These are phyloP conservation scores for Jaculus jaculus DNA, from an alignment of 2,113 vertebrate genomes.

Conservation along the genomic window DNA sequence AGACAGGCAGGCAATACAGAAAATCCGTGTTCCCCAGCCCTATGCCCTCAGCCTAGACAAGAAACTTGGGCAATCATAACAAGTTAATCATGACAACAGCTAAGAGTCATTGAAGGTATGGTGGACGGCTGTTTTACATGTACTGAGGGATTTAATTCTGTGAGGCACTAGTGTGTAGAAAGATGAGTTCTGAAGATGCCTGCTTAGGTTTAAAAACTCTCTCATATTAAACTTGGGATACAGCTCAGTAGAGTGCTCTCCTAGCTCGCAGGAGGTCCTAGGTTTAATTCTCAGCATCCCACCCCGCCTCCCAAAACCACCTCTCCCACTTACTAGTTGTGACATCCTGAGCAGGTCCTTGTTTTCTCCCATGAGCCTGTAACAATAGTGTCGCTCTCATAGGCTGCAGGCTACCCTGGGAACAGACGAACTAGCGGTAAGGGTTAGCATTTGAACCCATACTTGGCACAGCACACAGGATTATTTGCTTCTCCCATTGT, in stretches of 20 bases:
- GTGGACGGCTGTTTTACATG: neutral
- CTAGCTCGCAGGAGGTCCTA: no score
- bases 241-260: no score
- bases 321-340: no score
- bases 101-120: neutral
- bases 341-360: neutral
- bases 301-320: no score
- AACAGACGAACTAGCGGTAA: slow-evolving; percentile 10
- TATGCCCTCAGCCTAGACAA: neutral
- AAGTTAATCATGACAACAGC: neutral
- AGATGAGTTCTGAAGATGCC: neutral
- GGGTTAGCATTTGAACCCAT: neutral
- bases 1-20: neutral
- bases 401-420: no score
- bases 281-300: no score
- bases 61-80: neutral
- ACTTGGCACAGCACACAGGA: neutral
- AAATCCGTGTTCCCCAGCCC: neutral
- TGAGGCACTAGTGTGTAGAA: neutral
- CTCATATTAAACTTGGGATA: neutral
- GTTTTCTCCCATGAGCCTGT: neutral
- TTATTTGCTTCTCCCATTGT: neutral
- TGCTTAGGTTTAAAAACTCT: neutral
- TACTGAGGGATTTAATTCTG: neutral
- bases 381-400: neutral